Conservation (phyloP, 2,888 invertebrate species). For the Aphrophora alni region DNA sequence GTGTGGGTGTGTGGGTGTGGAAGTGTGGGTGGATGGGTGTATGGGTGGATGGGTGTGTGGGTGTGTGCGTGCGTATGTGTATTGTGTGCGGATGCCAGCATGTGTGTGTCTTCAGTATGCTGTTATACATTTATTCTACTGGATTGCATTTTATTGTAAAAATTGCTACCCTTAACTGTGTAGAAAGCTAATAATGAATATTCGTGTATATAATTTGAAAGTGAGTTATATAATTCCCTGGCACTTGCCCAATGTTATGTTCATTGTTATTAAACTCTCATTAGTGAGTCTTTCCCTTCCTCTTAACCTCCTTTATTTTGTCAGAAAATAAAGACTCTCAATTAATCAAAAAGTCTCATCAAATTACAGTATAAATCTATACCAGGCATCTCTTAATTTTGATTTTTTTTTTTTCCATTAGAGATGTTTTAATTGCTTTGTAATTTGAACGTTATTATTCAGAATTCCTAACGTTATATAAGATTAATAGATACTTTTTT, state of each 20-base stretch:
- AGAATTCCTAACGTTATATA: too few species aligned
- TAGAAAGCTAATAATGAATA: neutral
- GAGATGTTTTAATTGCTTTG: too few species aligned
- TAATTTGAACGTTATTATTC: too few species aligned
- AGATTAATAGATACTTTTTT: too few species aligned
- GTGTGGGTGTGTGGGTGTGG: too few species aligned
- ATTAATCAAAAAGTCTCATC: neutral
- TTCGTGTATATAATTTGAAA: neutral
- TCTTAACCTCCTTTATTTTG: neutral
- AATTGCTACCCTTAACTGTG: neutral
- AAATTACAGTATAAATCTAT: neutral
- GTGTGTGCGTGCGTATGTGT: too few species aligned
- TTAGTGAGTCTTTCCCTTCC: neutral
- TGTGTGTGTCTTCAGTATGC: too few species aligned
- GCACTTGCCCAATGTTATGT: neutral
- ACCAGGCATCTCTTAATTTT: neutral
- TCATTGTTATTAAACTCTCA: neutral
- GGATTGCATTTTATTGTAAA: neutral
- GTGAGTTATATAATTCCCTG: neutral
- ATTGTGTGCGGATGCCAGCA: too few species aligned
- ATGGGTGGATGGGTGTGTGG: too few species aligned
- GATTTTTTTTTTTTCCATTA: neutral
- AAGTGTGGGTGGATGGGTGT: too few species aligned
- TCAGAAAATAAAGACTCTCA: neutral
- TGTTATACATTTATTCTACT: too few species aligned